phyloP scores from a whole-genome alignment of 2,797 vertebrate genomes.

The Ammospiza maritima region DNA sequence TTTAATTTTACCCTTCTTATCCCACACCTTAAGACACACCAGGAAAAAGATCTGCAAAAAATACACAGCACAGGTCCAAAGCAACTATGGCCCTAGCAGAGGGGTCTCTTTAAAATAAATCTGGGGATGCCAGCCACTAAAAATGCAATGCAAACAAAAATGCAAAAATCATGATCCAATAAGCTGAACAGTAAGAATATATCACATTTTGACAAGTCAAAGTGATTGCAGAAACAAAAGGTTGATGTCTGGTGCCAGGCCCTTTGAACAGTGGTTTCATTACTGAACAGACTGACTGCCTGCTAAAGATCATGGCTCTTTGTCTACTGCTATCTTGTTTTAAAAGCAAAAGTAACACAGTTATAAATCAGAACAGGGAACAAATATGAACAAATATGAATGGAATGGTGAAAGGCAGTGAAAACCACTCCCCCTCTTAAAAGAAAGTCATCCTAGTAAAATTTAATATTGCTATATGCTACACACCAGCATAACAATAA shows the following conservation, averaged over 20 bases:
- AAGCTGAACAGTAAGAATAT: background rate
- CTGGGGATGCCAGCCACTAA: background rate
- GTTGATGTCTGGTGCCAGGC: background rate
- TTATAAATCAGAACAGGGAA: background rate
- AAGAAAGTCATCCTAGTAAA: background rate
- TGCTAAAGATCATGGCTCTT: background rate
- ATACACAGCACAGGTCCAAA: background rate
- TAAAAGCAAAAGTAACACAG: background rate
- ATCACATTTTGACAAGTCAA: background rate
- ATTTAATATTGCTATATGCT: background rate
- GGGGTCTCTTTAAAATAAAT: background rate
- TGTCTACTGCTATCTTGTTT: background rate
- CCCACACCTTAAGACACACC: background rate
- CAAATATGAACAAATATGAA: too few relatives aligned
- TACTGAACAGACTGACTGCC: background rate
- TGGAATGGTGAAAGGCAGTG: background rate
- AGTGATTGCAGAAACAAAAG: background rate
- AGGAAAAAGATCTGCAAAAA: background rate
- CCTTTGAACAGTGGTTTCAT: background rate
- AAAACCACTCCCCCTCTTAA: background rate
- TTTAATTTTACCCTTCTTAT: background rate
- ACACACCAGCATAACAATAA: background rate
- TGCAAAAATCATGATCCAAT: background rate
- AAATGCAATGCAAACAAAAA: background rate
- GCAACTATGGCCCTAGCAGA: background rate